Percentiles rank a stretch among this genome's conserved stretches.
Conservation (phyloP, 2,888 invertebrate genomes). For the Leptura quadrifasciata region DNA sequence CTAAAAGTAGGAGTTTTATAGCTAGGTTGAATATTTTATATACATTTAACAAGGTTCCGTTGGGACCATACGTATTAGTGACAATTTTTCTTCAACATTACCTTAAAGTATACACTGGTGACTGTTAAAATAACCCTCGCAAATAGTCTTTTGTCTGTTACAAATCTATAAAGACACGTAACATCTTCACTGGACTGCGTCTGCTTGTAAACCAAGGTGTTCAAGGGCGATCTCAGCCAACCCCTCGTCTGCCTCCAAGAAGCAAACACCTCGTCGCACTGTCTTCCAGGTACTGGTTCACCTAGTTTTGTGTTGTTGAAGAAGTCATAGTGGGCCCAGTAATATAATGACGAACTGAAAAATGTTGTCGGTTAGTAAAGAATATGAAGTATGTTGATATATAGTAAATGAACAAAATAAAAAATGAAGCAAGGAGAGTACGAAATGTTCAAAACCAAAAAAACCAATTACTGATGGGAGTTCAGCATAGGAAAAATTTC, state of each 20-base stretch:
- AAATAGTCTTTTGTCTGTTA: conserved; percentile 88
- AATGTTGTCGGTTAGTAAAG: background rate
- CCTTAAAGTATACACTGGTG: conserved; percentile 88
- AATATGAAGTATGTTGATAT: background rate
- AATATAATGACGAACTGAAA: conserved; percentile 90
- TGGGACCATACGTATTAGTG: too few species aligned
- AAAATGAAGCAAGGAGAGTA: too few species aligned
- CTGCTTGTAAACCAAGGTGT: conserved; percentile 90
- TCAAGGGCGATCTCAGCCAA: conserved; percentile 87
- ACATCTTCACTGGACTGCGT: conserved; percentile 84
- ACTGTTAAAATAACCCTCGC: conserved; percentile 88
- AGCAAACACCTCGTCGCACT: conserved; percentile 91
- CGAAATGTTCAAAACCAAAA: too few species aligned
- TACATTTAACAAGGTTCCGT: too few species aligned
- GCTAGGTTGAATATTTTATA: too few species aligned
- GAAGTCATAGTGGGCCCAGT: conserved; percentile 96
- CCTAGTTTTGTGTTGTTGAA: conserved; percentile 93
- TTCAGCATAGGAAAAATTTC: too few species aligned
- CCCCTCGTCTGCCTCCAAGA: conserved; percentile 89
- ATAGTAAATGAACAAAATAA: background rate
- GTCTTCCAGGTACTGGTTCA: conserved; percentile 86
- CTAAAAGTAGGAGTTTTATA: too few species aligned
- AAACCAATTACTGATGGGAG: too few species aligned
- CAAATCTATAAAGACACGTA: conserved; percentile 88
- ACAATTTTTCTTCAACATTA: conserved; percentile 62